These are phyloP conservation scores for Cataglyphis livida DNA, from an alignment of 2,888 invertebrate genomes.

Conservation along the genomic window DNA sequence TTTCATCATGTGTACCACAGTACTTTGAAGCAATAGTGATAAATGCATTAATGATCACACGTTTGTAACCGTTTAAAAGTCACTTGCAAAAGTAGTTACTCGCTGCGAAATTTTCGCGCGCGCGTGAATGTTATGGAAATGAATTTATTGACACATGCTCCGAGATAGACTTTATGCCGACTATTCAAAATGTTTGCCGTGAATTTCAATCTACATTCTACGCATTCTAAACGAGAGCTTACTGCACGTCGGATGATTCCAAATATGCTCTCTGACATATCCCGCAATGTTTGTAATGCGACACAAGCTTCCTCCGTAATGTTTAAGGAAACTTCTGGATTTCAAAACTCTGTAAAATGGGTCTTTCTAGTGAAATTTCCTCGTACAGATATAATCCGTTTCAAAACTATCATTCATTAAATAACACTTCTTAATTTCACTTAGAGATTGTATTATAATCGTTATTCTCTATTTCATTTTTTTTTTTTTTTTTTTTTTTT, in stretches of 20 bases:
- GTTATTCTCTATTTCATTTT: not conserved
- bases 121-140: constrained; percentile 23
- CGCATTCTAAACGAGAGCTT: constrained; percentile 37
- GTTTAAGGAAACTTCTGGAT: constrained; percentile 10
- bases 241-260: constrained; percentile 50
- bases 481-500: not conserved
- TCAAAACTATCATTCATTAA: not conserved
- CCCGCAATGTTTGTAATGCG: constrained; percentile 37
- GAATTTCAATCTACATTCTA: constrained; percentile 52
- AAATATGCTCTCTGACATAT: constrained; percentile 47
- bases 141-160: constrained; percentile 45
- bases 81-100: not conserved
- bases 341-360: constrained; percentile 8
- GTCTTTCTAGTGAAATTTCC: not conserved
- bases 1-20: not conserved
- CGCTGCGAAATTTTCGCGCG: not conserved
- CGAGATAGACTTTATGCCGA: constrained; percentile 40
- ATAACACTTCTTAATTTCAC: too few species aligned
- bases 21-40: constrained; percentile 10
- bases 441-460: not conserved
- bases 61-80: constrained; percentile 15
- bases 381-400: not conserved
- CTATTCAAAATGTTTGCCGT: constrained; percentile 42
- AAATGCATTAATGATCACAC: constrained; percentile 10
- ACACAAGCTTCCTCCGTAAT: constrained; percentile 23